Evolutionary conservation across 2,888 invertebrate genomes (phyloP).

Genomic region (Ichneumoninae sp.): DNA sequence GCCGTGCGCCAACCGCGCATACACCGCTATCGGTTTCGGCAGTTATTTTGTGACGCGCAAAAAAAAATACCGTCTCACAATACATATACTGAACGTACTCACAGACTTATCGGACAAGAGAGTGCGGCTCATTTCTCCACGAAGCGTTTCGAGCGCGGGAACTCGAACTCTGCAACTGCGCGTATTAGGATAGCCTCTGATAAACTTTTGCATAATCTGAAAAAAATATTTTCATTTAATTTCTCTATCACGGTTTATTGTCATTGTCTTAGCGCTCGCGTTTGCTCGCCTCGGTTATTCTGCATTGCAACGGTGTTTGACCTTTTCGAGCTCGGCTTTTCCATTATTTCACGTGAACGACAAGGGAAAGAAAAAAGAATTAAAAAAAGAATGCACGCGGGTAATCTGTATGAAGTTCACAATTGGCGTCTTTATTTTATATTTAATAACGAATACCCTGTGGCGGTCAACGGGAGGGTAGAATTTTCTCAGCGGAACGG

Average conservation of each 20-base stretch:
- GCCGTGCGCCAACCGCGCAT: too few species aligned
- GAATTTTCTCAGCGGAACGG: background rate
- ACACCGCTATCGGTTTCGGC: too few species aligned
- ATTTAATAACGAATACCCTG: background rate
- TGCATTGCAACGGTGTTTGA: background rate
- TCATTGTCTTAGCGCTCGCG: background rate
- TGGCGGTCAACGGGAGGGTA: background rate
- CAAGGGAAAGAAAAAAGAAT: background rate
- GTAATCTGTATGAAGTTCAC: background rate
- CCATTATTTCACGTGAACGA: background rate
- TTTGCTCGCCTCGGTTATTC: background rate
- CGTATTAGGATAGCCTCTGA: background rate
- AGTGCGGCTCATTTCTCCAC: background rate
- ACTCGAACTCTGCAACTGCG: background rate
- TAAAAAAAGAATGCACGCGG: background rate
- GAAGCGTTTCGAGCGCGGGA: background rate
- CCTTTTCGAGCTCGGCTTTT: background rate
- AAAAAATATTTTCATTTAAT: constrained; percentile 41
- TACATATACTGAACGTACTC: too few species aligned
- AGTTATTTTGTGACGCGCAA: too few species aligned
- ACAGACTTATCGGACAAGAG: too few species aligned
- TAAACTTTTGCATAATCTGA: constrained; percentile 24
- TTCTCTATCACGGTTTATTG: background rate
- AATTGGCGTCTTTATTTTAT: background rate
- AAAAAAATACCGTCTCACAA: too few species aligned